Evolutionary conservation across 35 echinoderm and acorn worm genomes (phyloP), one percentile per base, ranked within the genome.

Genomic region (Apostichopus californicus): DNA sequence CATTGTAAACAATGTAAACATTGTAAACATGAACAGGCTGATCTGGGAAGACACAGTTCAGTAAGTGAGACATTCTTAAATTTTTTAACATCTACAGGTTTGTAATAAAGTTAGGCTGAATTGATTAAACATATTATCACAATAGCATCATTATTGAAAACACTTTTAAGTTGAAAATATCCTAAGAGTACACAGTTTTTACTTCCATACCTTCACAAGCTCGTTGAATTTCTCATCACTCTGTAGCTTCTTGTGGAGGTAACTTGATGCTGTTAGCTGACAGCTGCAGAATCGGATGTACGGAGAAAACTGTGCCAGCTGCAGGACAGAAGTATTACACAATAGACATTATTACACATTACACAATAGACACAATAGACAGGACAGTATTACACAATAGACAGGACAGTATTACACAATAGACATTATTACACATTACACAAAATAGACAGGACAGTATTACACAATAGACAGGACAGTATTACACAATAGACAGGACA

Each of bases 241-340:
- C 21, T 95, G 94, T 17, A 95, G 89, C 71, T 95, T 98, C 80
- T 95, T 95, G 18, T 95, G 94, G 13, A 98, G 94, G 86, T 94
- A 88, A 78, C 75, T 94, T 20, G 96, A 98, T 11, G 96, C 96
- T 86, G 78, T 98, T 83, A 98, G 93, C 53, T 98, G 94, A 92
- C 96, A 94, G 68, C 96, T 98, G 65, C 96, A 98, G 59, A 98
- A 98, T 46, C 96, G 83, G 73, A 98, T 98, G 94, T 98, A 98
- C 2, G 94, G 86, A 9, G 94, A 92, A 92, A 98, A 92, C 34
- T 95, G 96, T 79, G 96, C 92, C 54, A 98, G 92, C 96, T 98
- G 80, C 20, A 66, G 63, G 63, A 9, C 63, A 66, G 63, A 66
- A 17, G 63, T 66, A 17, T 66, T 66, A 9, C 9, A 66, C 63